Evolutionary conservation across 37 sponge, comb jelly and placozoan genomes (phyloP).

Genomic region (Haliclona indistincta): DNA sequence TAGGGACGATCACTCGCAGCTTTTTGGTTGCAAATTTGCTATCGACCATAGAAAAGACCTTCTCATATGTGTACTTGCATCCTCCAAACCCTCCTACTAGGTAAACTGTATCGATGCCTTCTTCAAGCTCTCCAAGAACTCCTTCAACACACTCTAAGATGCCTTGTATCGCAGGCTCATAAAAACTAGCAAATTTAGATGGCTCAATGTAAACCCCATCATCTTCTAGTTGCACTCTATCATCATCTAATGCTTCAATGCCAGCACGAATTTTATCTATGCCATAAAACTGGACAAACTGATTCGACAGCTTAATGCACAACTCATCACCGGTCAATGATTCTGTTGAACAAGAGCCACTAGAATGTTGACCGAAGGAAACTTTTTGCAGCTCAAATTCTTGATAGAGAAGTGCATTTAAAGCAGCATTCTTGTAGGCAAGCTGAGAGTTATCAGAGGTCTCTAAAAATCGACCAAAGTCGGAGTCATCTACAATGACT

Average conservation of each 20-base stretch:
- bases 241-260: not conserved
- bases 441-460: no score
- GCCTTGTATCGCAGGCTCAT: slow-evolving; percentile 1
- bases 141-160: not conserved
- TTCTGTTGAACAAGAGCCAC: not conserved
- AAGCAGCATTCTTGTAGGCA: slow-evolving; percentile 6
- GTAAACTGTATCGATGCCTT: slow-evolving; percentile 11
- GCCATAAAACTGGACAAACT: slow-evolving; percentile 6
- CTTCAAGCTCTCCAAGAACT: not conserved
- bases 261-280: not conserved
- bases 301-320: not conserved
- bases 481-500: not conserved
- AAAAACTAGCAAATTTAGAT: slow-evolving; percentile 10
- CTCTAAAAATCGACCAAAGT: not conserved
- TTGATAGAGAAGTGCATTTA: slow-evolving; percentile 13
- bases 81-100: slow-evolving; percentile 50
- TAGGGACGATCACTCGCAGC: slow-evolving; percentile 17
- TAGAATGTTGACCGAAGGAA: slow-evolving; percentile 16
- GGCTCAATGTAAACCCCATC: not conserved
- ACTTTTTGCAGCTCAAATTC: slow-evolving; percentile 36
- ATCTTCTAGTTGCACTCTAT: not conserved
- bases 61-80: slow-evolving; percentile 11
- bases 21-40: not conserved
- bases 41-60: not conserved
- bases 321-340: not conserved